Percentiles rank a stretch among this genome's conserved stretches.
These are phyloP conservation scores for Echinarachnius parma DNA, from an alignment of 53 echinoderm and acorn worm genomes.

Conservation along the genomic window DNA sequence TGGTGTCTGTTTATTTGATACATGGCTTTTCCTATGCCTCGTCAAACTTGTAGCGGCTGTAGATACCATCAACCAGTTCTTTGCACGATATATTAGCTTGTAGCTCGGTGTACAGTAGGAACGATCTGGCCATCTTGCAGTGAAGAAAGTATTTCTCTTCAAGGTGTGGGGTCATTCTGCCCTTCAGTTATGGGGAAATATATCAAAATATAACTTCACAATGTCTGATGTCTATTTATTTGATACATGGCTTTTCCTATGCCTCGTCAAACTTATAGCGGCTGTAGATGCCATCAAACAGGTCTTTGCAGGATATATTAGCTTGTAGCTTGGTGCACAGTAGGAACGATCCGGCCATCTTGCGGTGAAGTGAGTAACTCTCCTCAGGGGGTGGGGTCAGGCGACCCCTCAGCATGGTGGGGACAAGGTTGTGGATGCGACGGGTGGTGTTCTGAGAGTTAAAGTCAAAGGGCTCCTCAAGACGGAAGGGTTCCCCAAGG, in stretches of 20 bases:
- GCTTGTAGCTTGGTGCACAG: constrained; percentile 87
- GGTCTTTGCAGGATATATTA: constrained; percentile 80
- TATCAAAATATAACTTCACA: too few relatives aligned
- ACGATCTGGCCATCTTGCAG: constrained; percentile 90
- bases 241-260: too few relatives aligned
- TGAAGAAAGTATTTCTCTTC: too few relatives aligned
- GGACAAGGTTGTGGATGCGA: constrained; percentile 77
- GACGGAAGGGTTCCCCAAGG: constrained; percentile 77
- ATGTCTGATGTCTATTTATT: too few relatives aligned
- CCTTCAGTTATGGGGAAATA: too few relatives aligned
- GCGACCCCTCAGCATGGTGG: constrained; percentile 74
- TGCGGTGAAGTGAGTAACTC: constrained; percentile 89
- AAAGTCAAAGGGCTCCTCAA: constrained; percentile 68
- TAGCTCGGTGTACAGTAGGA: constrained; percentile 87
- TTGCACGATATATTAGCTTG: too few relatives aligned
- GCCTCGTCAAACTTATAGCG: constrained; percentile 66
- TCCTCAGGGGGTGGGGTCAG: constrained; percentile 95
- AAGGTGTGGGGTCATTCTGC: too few relatives aligned
- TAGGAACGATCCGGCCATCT: constrained; percentile 92
- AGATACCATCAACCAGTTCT: neutral
- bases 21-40: too few relatives aligned
- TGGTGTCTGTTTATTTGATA: too few relatives aligned
- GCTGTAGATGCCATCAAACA: constrained; percentile 73
- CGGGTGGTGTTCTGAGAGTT: constrained; percentile 79
- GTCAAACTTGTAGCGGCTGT: neutral